Evolutionary conservation across 2,888 invertebrate species (phyloP), one percentile per base, ranked within the genome.

Genomic region (Pyralis farinalis): DNA sequence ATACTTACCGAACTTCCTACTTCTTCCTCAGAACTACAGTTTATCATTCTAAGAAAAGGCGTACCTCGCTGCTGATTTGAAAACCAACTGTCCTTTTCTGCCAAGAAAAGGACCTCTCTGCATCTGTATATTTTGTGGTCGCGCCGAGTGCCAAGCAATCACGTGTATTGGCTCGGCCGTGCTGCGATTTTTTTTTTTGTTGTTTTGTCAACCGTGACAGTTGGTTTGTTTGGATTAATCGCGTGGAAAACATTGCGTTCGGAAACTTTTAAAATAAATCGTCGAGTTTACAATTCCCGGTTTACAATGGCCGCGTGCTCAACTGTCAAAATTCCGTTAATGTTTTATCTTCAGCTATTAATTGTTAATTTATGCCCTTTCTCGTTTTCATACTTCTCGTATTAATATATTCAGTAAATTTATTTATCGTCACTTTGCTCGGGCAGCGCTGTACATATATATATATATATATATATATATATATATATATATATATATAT

Each of bases 101-200:
- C 3, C 3, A 25, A 7, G 3, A 25, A 25, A 2, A 4, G 2
- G 3, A 7, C 3, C 25, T n/a, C 25, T 25, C 25, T 25, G 25
- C 7, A 4, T 25, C 1, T 5, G 7, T 16, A 3, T 25, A 25
- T 1, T 25, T 7, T 25, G 3, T 25, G 25, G 1, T 2, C 1
- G 7, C 3, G 1, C n/a, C 25, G 25, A 25, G 25, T 25, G 53
- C 51, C 58, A 46, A 51, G 60, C 63, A 64, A 67, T 67, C 68
- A 55, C 55, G 46, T 51, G 56, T 53, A 55, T 60, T 58, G 55
- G 51, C 46, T 35, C 55, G 49, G 48, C 47, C 46, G 41, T 47
- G 37, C 25, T 16, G 32, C 29, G 42, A 40, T 46, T 43, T 53
- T 54, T 52, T 58, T 50, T 48, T 49, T n/a, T n/a, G n/a, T n/a